A percentile compares a stretch with the other conserved stretches of the same genome.
phyloP scores from a whole-genome alignment of 35 echinoderm and acorn worm species.

The Chiridota heheva region DNA sequence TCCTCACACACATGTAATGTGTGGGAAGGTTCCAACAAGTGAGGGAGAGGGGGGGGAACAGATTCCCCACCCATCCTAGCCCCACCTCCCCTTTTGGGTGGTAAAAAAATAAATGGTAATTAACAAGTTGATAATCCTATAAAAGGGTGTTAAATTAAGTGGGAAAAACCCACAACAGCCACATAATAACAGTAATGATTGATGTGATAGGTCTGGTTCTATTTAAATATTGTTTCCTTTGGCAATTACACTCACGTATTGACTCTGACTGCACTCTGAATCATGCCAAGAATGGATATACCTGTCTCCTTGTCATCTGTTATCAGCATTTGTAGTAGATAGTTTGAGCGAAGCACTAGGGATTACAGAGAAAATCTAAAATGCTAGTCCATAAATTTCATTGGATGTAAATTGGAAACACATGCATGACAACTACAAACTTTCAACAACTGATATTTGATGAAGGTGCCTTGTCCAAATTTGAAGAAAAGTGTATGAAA shows the following conservation, averaged over 20 bases:
- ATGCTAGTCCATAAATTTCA: neutral
- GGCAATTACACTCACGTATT: constrained; percentile 98
- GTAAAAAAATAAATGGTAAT: too few species aligned
- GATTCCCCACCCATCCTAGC: too few species aligned
- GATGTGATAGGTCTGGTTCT: too few species aligned
- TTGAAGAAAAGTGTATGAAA: neutral
- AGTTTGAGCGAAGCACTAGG: constrained; percentile 89
- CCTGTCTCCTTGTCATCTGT: constrained; percentile 96
- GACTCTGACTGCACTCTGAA: constrained; percentile 86
- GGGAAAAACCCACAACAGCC: too few species aligned
- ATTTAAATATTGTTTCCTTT: too few species aligned
- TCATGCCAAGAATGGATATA: constrained; percentile 61
- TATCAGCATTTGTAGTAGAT: constrained; percentile 93
- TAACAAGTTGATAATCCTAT: too few species aligned
- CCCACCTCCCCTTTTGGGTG: too few species aligned
- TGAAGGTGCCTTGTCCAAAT: neutral
- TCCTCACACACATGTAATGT: too few species aligned
- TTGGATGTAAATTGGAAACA: neutral
- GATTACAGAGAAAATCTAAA: neutral
- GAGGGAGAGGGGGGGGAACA: too few species aligned
- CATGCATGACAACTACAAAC: neutral
- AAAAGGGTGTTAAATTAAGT: too few species aligned
- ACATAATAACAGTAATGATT: too few species aligned
- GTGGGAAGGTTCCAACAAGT: too few species aligned
- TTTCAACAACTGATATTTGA: neutral